Conservation (phyloP, 2,113 vertebrate genomes). For the Phodopus roborovskii region DNA sequence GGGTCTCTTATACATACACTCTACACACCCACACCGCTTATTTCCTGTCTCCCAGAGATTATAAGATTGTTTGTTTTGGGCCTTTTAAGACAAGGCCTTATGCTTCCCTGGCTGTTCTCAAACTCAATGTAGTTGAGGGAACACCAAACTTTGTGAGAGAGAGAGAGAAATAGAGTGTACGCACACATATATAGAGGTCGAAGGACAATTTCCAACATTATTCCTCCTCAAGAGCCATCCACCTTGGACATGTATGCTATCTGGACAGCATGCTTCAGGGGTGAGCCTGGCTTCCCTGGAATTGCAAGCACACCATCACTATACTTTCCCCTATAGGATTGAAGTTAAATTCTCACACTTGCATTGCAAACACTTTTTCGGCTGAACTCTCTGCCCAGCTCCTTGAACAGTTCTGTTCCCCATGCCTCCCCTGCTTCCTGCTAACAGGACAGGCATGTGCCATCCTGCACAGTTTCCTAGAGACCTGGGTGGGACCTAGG, state of each 20-base stretch:
- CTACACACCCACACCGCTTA: background rate
- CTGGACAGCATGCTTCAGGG: background rate
- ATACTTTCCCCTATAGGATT: background rate
- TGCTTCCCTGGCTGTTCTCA: background rate
- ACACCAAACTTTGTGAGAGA: background rate
- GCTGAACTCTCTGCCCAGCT: background rate
- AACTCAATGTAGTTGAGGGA: background rate
- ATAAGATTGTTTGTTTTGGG: background rate
- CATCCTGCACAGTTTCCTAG: background rate
- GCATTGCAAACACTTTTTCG: background rate
- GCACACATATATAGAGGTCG: background rate
- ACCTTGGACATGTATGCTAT: background rate
- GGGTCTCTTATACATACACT: background rate
- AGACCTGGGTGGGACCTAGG: background rate
- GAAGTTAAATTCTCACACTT: background rate
- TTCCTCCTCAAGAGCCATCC: background rate
- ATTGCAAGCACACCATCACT: background rate
- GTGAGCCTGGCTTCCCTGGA: background rate
- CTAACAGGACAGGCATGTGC: background rate
- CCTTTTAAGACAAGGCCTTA: background rate
- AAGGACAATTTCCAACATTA: background rate
- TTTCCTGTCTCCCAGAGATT: slow-evolving; percentile 30
- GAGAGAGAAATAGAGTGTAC: no score
- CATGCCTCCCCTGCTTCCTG: background rate
- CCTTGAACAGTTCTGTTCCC: background rate